Evolutionary conservation across 1,140 invertebrate genomes (phyloP), one percentile per base, ranked within the genome.

Genomic region (Pissodes strobi): DNA sequence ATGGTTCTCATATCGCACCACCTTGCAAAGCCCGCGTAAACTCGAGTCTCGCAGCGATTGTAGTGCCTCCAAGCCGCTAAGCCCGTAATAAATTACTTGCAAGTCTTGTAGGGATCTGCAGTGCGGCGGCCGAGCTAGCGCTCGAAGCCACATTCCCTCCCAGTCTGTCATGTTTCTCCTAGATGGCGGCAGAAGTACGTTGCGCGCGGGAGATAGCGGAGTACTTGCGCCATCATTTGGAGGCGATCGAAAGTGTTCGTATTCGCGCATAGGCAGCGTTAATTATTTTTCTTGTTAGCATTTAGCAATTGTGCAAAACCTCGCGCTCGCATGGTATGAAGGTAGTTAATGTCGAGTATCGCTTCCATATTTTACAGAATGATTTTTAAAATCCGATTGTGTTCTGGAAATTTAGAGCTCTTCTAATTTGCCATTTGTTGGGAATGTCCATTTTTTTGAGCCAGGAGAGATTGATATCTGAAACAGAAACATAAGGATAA

Each of bases 71-170:
- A 91, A 81, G 17, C 86, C 85, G 72, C 88, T 84, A 22, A 92
- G 81, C 61, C 87, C 88, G 73, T 87, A 87, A 76, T 88, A 90
- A 69, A 92, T 90, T 46, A 89, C 84, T 74, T 90, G 87, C 53
- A 91, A 77, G 76, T 91, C 90, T 87, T 92, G 80, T 70, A 86
- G 79, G 52, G 82, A 85, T 41, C 86, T 80, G 70, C 82, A 80
- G 66, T 85, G 82, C 46, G 86, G 85, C 72, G 85, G 84, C 59
- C 83, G 83, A 70, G 82, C 81, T 19, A 87, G 80, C 60, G 85
- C 83, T 67, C 84, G 81, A 45, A 87, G 77, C 71, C 87, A 87
- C 76, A 86, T 84, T 51, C 83, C 83, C 74, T 87, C 85, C 78
- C 86, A 83, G 74, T 85, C 79, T 38, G 78, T 80, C 79, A 81